phyloP scores from a whole-genome alignment of 2,888 invertebrate species.

The Lutraria lutraria region DNA sequence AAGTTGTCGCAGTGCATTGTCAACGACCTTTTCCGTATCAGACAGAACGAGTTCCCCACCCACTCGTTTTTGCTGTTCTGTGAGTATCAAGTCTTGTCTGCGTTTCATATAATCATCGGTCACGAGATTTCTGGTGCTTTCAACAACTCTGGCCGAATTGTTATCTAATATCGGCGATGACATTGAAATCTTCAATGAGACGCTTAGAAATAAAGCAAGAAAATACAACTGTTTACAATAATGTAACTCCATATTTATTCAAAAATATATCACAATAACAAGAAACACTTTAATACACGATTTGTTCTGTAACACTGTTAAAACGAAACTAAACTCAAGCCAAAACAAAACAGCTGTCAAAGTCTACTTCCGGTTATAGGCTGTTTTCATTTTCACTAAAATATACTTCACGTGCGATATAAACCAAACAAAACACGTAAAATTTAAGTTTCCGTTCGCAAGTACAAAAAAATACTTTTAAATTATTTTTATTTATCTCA shows the following conservation, averaged over 20 bases:
- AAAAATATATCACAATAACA: background rate
- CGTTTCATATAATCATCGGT: slow-evolving; percentile 55
- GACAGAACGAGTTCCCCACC: slow-evolving; percentile 73
- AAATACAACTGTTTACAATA: background rate
- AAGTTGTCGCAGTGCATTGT: slow-evolving; percentile 67
- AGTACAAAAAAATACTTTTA: background rate
- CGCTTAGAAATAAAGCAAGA: slow-evolving; percentile 21
- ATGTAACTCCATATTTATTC: slow-evolving; percentile 24
- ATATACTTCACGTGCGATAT: background rate
- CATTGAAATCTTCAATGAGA: slow-evolving; percentile 53
- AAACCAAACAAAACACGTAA: background rate
- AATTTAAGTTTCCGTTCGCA: background rate
- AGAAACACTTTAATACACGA: slow-evolving; percentile 10
- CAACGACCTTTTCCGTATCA: slow-evolving; percentile 71
- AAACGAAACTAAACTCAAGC: slow-evolving; percentile 27
- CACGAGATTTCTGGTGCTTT: background rate
- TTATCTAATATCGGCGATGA: slow-evolving; percentile 51
- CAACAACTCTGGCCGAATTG: background rate
- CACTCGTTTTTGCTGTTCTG: slow-evolving; percentile 66
- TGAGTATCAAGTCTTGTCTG: slow-evolving; percentile 61
- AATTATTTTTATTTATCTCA: background rate
- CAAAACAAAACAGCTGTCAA: slow-evolving; percentile 51
- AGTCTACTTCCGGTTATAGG: slow-evolving; percentile 56
- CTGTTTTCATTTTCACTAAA: slow-evolving; percentile 30
- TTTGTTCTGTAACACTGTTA: slow-evolving; percentile 18